A percentile compares a stretch with the other conserved stretches of the same genome.
These are phyloP conservation scores for Sorex araneus DNA, from an alignment of 2,113 vertebrate species.

Conservation along the genomic window DNA sequence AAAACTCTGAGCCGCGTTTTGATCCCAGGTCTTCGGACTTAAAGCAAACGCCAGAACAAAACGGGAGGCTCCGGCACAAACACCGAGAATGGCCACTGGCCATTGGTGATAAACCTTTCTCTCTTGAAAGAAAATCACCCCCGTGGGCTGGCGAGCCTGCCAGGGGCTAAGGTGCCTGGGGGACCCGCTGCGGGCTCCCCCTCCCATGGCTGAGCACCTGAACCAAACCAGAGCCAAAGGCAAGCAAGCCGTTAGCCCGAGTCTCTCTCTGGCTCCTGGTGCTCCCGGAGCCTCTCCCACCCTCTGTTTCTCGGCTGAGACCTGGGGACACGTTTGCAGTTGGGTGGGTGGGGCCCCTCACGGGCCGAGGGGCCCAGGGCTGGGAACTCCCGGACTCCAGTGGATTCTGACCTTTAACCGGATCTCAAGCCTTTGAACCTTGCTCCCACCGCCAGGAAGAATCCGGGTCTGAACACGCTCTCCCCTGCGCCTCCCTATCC, in stretches of 20 bases:
- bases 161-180: too few species aligned
- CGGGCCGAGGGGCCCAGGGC: neutral
- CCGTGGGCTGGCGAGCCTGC: too few species aligned
- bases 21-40: neutral
- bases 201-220: too few species aligned
- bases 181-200: too few species aligned
- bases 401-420: neutral
- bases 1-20: constrained; percentile 9
- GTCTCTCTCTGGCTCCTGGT: too few species aligned
- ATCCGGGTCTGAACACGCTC: neutral
- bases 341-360: neutral
- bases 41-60: constrained; percentile 42
- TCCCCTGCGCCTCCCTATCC: neutral
- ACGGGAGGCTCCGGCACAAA: neutral
- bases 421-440: constrained; percentile 29
- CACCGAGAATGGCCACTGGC: neutral
- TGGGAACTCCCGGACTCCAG: neutral
- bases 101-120: too few species aligned
- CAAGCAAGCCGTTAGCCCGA: too few species aligned
- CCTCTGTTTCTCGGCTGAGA: neutral
- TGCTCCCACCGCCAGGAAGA: neutral
- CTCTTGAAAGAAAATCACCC: too few species aligned
- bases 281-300: too few species aligned
- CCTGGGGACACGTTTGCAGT: neutral
- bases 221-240: too few species aligned